Evolutionary conservation across 1,140 invertebrate species (phyloP), one percentile per base, ranked within the genome.

Genomic region (Chymomyza costata): DNA sequence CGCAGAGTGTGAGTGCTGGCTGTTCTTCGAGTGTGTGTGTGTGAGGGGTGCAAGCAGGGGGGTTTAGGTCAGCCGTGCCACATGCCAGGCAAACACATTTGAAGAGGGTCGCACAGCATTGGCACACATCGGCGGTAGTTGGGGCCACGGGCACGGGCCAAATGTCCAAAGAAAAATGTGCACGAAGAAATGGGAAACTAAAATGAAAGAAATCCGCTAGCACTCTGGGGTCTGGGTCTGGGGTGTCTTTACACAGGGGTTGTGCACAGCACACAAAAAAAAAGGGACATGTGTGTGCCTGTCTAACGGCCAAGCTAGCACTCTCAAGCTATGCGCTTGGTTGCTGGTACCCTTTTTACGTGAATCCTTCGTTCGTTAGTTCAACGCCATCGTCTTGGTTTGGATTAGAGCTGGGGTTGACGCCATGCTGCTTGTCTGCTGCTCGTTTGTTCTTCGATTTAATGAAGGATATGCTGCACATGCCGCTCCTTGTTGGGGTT

Each of bases 361-460:
- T 46, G 17, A 25, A 10, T 44, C 31, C 48, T 16, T 53, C 38
- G 32, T 38, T 38, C 15, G 35, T 38, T 38, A 6, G 11, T 5
- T 38, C 8, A 6, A 5, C 15, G 2, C 15, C 2, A 6, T 38
- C 35, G 7, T 34, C 7, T 34, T 34, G 31, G 31, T 11, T 34
- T 5, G n/a, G 3, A 11, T 11, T 28, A 6, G 25, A 10, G 5
- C 10, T 28, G 25, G 7, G 7, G 7, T 38, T 55, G 60, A 53
- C 60, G 50, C 64, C 60, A 51, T 18, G 17, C 14, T 67, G 65
- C 61, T 64, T 46, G 60, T 64, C 54, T 55, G 69, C 70, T 74
- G 65, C 70, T 74, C 70, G 73, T 80, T 81, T 81, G 74, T 80
- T 74, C 74, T 80, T 80, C 73, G 73, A 80, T 80, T 80, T 80